Conservation (phyloP, 23 tunicate genomes). For the Clavelina lepadiformis region DNA sequence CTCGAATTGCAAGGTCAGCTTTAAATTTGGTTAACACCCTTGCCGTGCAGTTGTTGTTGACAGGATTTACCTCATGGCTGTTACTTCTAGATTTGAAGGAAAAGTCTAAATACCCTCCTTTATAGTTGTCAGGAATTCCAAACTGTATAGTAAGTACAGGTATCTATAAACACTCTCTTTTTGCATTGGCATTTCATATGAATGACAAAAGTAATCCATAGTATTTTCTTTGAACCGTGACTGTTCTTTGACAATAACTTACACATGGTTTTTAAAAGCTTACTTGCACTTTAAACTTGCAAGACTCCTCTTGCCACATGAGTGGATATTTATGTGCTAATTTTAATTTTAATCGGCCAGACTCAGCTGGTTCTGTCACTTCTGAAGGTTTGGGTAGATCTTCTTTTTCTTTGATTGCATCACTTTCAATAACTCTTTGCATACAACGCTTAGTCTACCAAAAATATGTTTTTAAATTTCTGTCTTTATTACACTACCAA, state of each 20-base stretch:
- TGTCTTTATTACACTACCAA: too few relatives aligned
- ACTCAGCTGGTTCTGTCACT: too few relatives aligned
- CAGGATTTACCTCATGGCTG: constrained; percentile 10
- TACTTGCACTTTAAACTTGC: constrained; percentile 25
- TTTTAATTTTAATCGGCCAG: neutral
- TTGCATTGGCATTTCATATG: too few relatives aligned
- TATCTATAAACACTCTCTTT: neutral
- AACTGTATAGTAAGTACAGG: constrained; percentile 13
- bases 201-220: too few relatives aligned
- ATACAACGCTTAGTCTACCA: too few relatives aligned
- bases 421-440: too few relatives aligned
- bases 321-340: neutral
- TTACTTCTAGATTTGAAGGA: neutral
- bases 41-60: constrained; percentile 3
- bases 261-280: neutral
- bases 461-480: too few relatives aligned
- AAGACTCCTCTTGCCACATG: constrained; percentile 6
- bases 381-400: too few relatives aligned
- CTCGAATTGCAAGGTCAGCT: constrained; percentile 4
- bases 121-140: constrained; percentile 26
- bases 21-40: constrained; percentile 5
- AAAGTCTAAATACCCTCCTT: constrained; percentile 9
- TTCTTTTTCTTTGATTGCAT: too few relatives aligned
- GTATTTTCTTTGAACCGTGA: too few relatives aligned
- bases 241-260: too few relatives aligned